A percentile compares a stretch with the other conserved stretches of the same genome.
phyloP scores from a whole-genome alignment of 2,113 vertebrate species.

The Calcarius ornatus region DNA sequence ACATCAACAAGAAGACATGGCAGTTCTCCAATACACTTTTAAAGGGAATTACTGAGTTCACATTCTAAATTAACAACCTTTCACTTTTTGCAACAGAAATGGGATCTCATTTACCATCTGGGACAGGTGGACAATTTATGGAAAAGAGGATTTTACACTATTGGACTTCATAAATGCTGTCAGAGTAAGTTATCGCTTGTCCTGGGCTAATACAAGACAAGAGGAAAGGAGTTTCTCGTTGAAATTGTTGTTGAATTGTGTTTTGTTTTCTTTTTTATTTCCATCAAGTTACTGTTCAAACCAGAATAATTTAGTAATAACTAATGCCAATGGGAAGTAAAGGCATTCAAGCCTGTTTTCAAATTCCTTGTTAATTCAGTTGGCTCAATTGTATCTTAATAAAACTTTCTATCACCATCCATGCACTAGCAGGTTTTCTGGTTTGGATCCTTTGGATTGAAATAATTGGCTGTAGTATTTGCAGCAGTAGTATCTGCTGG shows the following conservation, averaged over 20 bases:
- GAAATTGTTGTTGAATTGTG: neutral
- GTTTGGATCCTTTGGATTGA: neutral
- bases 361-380: neutral
- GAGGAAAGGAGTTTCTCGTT: neutral
- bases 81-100: constrained; percentile 78
- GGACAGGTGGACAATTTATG: constrained; percentile 93
- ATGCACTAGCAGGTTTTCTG: neutral
- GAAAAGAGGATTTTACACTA: constrained; percentile 94
- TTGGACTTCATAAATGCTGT: constrained; percentile 95
- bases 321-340: neutral
- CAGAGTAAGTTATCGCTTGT: constrained; percentile 76
- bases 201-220: neutral
- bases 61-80: neutral
- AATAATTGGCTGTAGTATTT: neutral
- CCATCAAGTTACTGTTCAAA: neutral
- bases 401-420: neutral
- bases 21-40: neutral
- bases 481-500: neutral
- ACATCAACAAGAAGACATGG: fast-evolving
- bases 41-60: neutral
- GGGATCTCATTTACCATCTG: constrained; percentile 96
- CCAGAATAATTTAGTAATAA: neutral
- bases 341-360: neutral
- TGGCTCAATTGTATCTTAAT: neutral
- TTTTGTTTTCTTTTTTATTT: neutral